Evolutionary conservation across 2,797 vertebrate genomes (phyloP), one percentile per base, ranked within the genome.

Genomic region (Prionace glauca): DNA sequence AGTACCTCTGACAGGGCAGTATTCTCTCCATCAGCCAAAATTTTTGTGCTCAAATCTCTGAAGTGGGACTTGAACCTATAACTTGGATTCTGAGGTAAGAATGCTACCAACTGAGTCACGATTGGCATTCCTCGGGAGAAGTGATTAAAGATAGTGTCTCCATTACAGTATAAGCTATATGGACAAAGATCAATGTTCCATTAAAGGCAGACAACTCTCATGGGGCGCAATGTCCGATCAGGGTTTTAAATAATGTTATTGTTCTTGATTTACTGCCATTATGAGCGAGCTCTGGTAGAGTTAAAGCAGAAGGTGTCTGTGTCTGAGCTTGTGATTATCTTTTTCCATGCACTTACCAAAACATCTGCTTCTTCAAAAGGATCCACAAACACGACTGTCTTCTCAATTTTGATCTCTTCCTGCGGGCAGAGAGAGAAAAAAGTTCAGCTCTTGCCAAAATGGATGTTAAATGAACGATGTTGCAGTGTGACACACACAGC

Each of bases 281-380:
- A 67, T 10, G 32, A 12, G 20, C 24, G 32, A 20, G 22, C 81
- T 79, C 1, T 0, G 41, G 24, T 36, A 3, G 90, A n/a, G 65
- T 32, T 95, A n/a, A 77, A 20, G 50, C 5, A 22, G 69, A 50
- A 74, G 26, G 56, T 41, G 41, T 94, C 41, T 32, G 22, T 12
- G 41, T 94, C 41, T 72, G 22, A 72, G 45, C 67, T 72, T 10
- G 45, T 56, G 11, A 74, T 45, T 94, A 74, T 72, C 12, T 74
- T 67, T 22, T 0, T 69, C 67, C 3, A 0, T 16, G 45, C 16
- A 32, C 98, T 96, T 77, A 99, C 99, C 99, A 99, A 98, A 74
- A 98, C 98, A 14, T 99, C 99, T 0, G 99, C 99, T 96, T 99
- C 99, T 96, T 99, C 99, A 0, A 99, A 99, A 0, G 99, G 99